These are phyloP conservation scores for Marmota monax DNA, from an alignment of 2,113 vertebrate species.

Conservation along the genomic window DNA sequence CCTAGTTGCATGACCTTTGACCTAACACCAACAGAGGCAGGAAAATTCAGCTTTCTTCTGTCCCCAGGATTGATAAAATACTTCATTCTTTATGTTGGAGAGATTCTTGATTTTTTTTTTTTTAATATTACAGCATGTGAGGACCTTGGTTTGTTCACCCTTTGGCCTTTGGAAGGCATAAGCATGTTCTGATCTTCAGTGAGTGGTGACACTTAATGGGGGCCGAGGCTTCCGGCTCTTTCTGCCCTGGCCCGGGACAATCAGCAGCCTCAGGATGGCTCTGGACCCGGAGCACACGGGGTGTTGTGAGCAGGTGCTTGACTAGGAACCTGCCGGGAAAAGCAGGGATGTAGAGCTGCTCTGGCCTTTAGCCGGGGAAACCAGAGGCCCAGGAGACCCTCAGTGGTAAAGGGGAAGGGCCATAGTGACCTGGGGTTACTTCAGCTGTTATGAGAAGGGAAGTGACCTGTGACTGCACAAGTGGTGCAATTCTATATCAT, in stretches of 20 bases:
- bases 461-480: too few relatives aligned
- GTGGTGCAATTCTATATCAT: too few relatives aligned
- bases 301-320: background rate
- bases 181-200: background rate
- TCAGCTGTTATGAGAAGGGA: background rate
- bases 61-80: background rate
- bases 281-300: background rate
- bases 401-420: background rate
- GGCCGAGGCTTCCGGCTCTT: background rate
- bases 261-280: background rate
- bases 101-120: background rate
- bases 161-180: background rate
- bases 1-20: background rate
- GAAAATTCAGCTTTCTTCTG: background rate
- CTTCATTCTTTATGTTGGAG: background rate
- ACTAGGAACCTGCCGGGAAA: background rate
- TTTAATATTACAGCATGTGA: background rate
- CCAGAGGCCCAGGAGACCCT: background rate
- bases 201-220: background rate
- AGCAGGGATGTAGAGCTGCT: background rate
- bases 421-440: background rate
- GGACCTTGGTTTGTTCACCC: background rate
- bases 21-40: background rate
- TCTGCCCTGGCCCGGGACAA: background rate
- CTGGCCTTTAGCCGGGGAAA: background rate